Evolutionary conservation across 2,888 invertebrate species (phyloP).

Genomic region (Melolontha melolontha): DNA sequence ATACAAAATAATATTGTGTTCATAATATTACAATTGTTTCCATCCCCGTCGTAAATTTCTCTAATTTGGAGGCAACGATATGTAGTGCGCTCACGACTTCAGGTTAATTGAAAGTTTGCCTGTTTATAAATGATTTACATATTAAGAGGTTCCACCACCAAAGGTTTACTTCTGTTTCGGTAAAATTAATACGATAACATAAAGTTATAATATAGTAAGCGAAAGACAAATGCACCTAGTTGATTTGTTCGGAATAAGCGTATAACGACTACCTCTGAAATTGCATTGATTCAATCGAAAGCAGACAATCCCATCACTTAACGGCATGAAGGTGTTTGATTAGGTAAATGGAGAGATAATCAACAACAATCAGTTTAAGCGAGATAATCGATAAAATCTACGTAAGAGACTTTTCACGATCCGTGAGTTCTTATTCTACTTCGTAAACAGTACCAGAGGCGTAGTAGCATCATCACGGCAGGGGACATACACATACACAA

Average conservation of each 20-base stretch:
- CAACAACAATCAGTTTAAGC: slow-evolving; percentile 16
- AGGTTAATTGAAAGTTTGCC: slow-evolving; percentile 15
- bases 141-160: slow-evolving; percentile 14
- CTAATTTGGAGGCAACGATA: no score
- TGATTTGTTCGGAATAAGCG: no score
- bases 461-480: no score
- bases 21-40: no score
- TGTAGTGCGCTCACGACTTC: neutral
- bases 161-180: slow-evolving; percentile 15
- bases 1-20: no score
- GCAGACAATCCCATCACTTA: neutral
- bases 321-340: slow-evolving; percentile 31
- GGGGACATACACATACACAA: no score
- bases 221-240: neutral
- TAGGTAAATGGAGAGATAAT: slow-evolving; percentile 32
- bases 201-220: neutral
- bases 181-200: slow-evolving; percentile 22
- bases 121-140: slow-evolving; percentile 26
- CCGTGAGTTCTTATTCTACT: no score
- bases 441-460: no score
- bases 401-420: no score
- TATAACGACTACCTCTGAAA: neutral
- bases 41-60: no score
- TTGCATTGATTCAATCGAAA: slow-evolving; percentile 13
- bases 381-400: slow-evolving; percentile 7